Percentiles rank a stretch among this genome's conserved stretches.
Conservation (phyloP, 2,113 vertebrate genomes). For the Procavia capensis region DNA sequence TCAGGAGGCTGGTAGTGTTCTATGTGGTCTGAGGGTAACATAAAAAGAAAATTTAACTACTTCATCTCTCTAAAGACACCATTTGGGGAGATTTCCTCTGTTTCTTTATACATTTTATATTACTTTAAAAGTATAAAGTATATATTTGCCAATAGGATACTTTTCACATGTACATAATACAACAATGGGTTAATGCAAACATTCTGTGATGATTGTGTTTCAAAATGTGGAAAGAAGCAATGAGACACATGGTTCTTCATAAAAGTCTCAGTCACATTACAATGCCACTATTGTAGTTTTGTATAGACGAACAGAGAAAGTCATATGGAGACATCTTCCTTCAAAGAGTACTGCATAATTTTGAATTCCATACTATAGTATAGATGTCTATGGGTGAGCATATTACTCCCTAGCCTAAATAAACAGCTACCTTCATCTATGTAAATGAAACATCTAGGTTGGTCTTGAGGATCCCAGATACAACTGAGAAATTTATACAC, state of each 20-base stretch:
- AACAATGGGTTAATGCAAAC: background rate
- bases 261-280: background rate
- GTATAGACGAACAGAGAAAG: background rate
- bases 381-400: background rate
- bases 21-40: background rate
- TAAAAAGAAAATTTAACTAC: background rate
- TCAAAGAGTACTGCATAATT: background rate
- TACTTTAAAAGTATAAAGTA: background rate
- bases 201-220: background rate
- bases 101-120: background rate
- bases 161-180: background rate
- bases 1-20: background rate
- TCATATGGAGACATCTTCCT: background rate
- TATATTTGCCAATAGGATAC: background rate
- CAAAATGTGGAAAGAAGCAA: background rate
- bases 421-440: background rate
- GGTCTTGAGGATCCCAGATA: background rate
- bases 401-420: background rate
- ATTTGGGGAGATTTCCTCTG: background rate
- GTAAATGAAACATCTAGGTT: conserved; percentile 9
- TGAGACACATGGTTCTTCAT: background rate
- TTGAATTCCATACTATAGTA: background rate
- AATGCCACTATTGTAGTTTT: background rate
- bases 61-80: background rate
- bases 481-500: background rate